Evolutionary conservation across 2,888 invertebrate species (phyloP).

Genomic region (Euzetes globulus): DNA sequence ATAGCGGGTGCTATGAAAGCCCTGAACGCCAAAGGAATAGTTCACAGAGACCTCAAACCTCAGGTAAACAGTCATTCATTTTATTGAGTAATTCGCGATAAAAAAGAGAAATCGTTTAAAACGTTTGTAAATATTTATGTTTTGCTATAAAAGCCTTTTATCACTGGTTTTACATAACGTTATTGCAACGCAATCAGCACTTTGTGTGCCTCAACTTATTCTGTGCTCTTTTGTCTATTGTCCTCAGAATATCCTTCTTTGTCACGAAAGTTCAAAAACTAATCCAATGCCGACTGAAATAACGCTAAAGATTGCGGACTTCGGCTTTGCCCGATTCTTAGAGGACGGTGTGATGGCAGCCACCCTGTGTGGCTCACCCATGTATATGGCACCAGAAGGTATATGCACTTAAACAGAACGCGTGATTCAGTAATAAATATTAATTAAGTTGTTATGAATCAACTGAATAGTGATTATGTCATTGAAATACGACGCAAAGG

Average conservation of each 20-base stretch:
- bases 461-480: slow-evolving; percentile 94
- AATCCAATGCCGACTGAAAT: slow-evolving; percentile 74
- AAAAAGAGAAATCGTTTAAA: not conserved
- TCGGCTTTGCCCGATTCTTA: slow-evolving; percentile 96
- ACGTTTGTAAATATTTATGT: not conserved
- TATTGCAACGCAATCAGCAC: too few species aligned
- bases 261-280: slow-evolving; percentile 62
- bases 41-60: slow-evolving; percentile 97
- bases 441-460: slow-evolving; percentile 1
- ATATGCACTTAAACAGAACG: slow-evolving; percentile 37
- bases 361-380: slow-evolving; percentile 96
- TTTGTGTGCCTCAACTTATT: not conserved
- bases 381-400: slow-evolving; percentile 81
- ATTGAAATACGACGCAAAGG: slow-evolving; percentile 94
- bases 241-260: slow-evolving; percentile 81
- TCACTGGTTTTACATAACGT: too few species aligned
- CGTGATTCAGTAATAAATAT: not conserved
- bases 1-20: slow-evolving; percentile 98
- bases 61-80: slow-evolving; percentile 48
- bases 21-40: slow-evolving; percentile 91
- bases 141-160: not conserved
- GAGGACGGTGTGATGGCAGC: slow-evolving; percentile 99
- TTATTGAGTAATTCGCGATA: not conserved
- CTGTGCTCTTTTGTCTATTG: too few species aligned
- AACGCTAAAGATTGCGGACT: slow-evolving; percentile 87